These are phyloP conservation scores for Alcis repandata DNA, from an alignment of 2,888 invertebrate genomes.

Conservation along the genomic window DNA sequence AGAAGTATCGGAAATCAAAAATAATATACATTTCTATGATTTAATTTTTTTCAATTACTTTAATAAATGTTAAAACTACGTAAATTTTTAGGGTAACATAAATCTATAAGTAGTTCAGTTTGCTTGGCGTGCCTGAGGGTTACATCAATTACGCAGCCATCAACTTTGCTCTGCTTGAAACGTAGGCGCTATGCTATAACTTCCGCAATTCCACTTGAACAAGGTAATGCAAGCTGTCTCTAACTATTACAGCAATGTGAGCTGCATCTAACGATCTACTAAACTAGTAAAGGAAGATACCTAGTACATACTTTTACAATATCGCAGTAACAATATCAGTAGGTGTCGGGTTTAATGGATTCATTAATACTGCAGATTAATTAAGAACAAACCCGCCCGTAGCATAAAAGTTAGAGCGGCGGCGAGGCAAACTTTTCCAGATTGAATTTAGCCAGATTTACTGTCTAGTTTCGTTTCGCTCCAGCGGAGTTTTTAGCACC, in stretches of 20 bases:
- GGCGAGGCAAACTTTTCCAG: constrained; percentile 63
- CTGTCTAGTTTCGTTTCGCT: constrained; percentile 67
- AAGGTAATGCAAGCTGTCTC: neutral
- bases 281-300: neutral
- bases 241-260: too few relatives aligned
- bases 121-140: too few relatives aligned
- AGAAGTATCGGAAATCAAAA: too few relatives aligned
- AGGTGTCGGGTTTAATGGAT: neutral
- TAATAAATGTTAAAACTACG: too few relatives aligned
- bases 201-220: neutral
- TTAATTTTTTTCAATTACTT: too few relatives aligned
- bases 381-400: constrained; percentile 56
- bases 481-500: constrained; percentile 75
- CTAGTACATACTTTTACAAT: neutral
- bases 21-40: too few relatives aligned
- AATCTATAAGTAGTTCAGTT: too few relatives aligned
- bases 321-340: neutral
- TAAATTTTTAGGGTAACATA: too few relatives aligned
- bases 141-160: neutral
- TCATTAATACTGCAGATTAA: constrained; percentile 47
- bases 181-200: neutral
- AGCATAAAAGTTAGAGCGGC: constrained; percentile 61
- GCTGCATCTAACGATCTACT: too few relatives aligned
- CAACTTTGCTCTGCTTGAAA: neutral
- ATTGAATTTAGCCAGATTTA: constrained; percentile 77